Conservation (phyloP, 2,888 invertebrate species). For the Agapostemon virescens region DNA sequence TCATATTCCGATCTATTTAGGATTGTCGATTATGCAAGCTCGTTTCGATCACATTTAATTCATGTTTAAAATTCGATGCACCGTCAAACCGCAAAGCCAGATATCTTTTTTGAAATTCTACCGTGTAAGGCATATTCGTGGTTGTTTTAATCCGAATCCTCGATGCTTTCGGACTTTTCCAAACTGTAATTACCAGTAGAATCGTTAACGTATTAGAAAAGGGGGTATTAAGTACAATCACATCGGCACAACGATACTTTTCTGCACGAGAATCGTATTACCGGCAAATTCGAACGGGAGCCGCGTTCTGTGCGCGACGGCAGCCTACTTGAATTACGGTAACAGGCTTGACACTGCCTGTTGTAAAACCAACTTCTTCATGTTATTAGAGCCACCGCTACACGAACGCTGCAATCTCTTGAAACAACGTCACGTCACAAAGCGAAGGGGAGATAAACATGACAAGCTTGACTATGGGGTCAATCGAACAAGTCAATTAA, state of each 20-base stretch:
- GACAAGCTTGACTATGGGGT: conserved; percentile 31
- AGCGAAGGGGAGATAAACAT: conserved; percentile 19
- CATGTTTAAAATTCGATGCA: too few species aligned
- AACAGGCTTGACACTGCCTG: conserved; percentile 12
- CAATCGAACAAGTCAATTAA: conserved; percentile 45
- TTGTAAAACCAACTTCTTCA: conserved; percentile 17
- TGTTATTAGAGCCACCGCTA: conserved; percentile 25
- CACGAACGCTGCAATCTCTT: neutral
- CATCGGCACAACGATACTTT: neutral
- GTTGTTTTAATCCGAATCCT: too few species aligned
- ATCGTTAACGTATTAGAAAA: neutral
- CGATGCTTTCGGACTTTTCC: neutral
- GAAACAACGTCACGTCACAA: conserved; percentile 16
- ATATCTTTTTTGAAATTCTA: too few species aligned
- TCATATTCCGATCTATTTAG: too few species aligned
- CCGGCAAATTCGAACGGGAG: neutral
- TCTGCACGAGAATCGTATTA: neutral
- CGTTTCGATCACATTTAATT: too few species aligned
- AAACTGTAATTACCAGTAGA: neutral
- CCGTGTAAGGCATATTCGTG: too few species aligned
- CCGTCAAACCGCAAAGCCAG: too few species aligned
- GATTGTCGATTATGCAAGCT: too few species aligned
- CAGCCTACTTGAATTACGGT: neutral
- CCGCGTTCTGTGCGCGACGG: neutral
- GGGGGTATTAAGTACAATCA: neutral